These are phyloP conservation scores for Felis catus DNA, from an alignment of 2,113 vertebrate species.

Conservation along the genomic window F.catus_Fca126_mat1.0 CM031420.1:4595501-4596000, in stretches of 20 bases:
- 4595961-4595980: not conserved
- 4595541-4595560: not conserved
- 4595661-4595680: not conserved
- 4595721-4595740: rapidly evolving
- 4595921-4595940: not conserved
- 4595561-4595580: not conserved
- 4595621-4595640: not conserved
- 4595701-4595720: not conserved
- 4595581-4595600: rapidly evolving
- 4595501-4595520: not conserved
- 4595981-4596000: not conserved
- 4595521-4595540: not conserved
- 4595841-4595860: too few relatives aligned
- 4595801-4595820: not conserved
- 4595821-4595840: not conserved
- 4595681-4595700: not conserved
- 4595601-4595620: not conserved
- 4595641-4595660: not conserved
- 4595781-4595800: not conserved
- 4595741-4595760: not conserved
- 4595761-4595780: not conserved
- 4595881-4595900: rapidly evolving
- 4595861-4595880: not conserved
- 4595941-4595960: rapidly evolving
- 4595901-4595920: not conserved